Evolutionary conservation across 2,113 vertebrate species (phyloP).

Genomic region (Okapia johnstoni): DNA sequence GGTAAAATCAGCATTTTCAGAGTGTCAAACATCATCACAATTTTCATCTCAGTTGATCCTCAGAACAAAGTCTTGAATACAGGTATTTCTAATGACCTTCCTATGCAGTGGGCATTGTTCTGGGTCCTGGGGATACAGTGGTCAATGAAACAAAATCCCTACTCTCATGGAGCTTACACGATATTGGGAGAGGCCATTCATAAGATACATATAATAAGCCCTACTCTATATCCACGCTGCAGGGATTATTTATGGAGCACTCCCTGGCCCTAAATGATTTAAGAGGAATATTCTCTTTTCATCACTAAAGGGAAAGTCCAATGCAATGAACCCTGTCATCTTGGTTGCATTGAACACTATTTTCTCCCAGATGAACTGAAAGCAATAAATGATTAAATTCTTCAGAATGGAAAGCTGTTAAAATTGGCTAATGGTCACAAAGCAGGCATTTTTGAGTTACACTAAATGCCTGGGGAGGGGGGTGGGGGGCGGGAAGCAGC

Average conservation of each 20-base stretch:
- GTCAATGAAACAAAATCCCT: background rate
- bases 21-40: background rate
- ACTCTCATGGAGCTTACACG: background rate
- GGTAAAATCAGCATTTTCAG: background rate
- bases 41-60: background rate
- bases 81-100: background rate
- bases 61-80: background rate
- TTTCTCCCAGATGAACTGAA: slow-evolving; percentile 41
- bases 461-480: slow-evolving; percentile 34
- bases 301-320: background rate
- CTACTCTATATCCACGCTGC: background rate
- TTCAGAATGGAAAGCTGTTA: slow-evolving; percentile 47
- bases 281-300: slow-evolving; percentile 3
- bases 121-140: background rate
- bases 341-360: rapidly evolving
- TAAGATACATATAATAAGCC: background rate
- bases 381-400: slow-evolving; percentile 13
- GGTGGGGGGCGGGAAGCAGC: background rate
- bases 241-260: background rate
- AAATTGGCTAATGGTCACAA: slow-evolving; percentile 64
- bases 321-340: background rate
- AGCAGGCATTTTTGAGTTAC: slow-evolving; percentile 42
- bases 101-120: background rate
- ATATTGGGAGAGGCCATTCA: background rate
- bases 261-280: background rate